These are phyloP conservation scores for Onychomys torridus DNA, from an alignment of 2,797 vertebrate genomes.

Conservation along the genomic window DNA sequence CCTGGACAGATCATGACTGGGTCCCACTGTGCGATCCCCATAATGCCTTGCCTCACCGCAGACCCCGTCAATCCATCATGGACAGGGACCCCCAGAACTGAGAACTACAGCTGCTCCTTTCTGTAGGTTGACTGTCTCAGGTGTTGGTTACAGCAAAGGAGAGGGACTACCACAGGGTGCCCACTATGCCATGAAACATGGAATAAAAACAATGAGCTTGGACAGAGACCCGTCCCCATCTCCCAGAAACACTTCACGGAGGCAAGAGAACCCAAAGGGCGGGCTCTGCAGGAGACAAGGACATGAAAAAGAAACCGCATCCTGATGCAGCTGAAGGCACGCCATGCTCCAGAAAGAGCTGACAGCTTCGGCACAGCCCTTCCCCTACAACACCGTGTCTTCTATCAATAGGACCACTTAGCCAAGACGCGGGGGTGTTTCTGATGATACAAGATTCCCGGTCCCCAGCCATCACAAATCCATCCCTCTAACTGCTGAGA, in stretches of 20 bases:
- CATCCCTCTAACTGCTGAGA: slow-evolving; percentile 60
- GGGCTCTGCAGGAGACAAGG: neutral
- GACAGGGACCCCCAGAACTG: neutral
- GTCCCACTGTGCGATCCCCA: neutral
- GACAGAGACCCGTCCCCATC: neutral
- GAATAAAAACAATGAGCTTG: neutral
- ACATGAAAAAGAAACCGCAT: neutral
- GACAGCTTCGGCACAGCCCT: neutral
- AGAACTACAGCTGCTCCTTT: neutral
- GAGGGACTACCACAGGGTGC: neutral
- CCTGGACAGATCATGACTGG: neutral
- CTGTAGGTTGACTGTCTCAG: neutral
- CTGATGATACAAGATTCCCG: slow-evolving; percentile 60
- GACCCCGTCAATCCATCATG: neutral
- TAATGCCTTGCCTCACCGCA: neutral
- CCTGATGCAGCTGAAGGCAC: neutral
- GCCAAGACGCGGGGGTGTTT: slow-evolving; percentile 43
- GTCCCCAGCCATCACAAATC: slow-evolving; percentile 45
- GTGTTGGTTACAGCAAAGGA: neutral
- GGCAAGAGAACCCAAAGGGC: neutral
- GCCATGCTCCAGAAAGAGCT: slow-evolving; percentile 9
- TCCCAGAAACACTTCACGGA: slow-evolving; percentile 8
- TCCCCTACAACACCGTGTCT: slow-evolving; percentile 18
- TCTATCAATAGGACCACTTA: slow-evolving; percentile 69
- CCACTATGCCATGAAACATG: neutral